Base-by-base conservation (phyloP, 2,797 vertebrate genomes). In the Darevskia mixta region DNA sequence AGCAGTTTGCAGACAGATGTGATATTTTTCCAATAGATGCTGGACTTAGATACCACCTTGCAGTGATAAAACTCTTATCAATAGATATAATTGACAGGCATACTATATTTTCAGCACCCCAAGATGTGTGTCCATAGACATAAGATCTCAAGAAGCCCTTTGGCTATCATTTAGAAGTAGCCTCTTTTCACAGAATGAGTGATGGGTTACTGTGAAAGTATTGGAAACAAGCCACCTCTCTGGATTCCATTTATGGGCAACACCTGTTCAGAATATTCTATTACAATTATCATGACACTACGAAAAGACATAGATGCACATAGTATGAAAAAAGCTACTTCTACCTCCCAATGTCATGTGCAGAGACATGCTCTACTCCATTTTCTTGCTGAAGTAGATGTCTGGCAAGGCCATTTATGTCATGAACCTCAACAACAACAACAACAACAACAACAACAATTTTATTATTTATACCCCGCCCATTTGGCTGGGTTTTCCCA, bases 171-270 rank as follows among this genome's bases (percentile, higher is more conserved):
- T 0, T 0, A 82, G 64, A 91, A 91, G 32, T 90, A 79, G 45
- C 32, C 23, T 80, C 69, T 67, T 72, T 88, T 73, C 84, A 87
- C 61, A 82, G 43, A 89, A 55, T 77, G 91, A 86, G 27, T 77
- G 73, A 79, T 78, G 76, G 77, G n/a, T 49, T 67, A 78, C 41
- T 66, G 58, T 25, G 23, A 82, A 72, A 0, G 49, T 85, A 0
- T 80, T 87, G 41, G 79, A 90, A 87, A 38, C 43, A 85, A 64
- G 82, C 73, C 3, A 71, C 3, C 15, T 49, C 38, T 58, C 69
- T 83, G 67, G 29, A 82, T 86, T 69, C 89, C 45, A 38, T 81
- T 0, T 81, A 66, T 64, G 43, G 80, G 20, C 58, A 76, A 67
- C 0, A n/a, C 41, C 73, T 82, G 71, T 58, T 77, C 86, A 72